A percentile compares a stretch with the other conserved stretches of the same genome.
Conservation (phyloP, 2,888 invertebrate species). For the Rotaria sp. region DNA sequence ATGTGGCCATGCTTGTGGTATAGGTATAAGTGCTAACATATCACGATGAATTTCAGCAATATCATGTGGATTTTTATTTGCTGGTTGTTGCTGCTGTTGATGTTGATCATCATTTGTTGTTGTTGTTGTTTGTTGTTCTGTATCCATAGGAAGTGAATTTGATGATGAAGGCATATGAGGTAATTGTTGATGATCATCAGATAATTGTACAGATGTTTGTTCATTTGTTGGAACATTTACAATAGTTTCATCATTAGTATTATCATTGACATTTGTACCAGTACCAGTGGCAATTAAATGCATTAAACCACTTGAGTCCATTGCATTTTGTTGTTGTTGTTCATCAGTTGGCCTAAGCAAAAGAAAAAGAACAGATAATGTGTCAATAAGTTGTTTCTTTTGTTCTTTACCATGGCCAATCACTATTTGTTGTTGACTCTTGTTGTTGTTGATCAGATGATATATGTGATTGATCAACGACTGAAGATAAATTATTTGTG, state of each 20-base stretch:
- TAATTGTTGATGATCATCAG: background rate
- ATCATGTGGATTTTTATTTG: background rate
- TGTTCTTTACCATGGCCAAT: background rate
- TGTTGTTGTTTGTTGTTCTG: background rate
- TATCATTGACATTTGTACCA: background rate
- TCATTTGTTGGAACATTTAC: background rate
- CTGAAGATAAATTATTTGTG: background rate
- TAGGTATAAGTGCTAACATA: conserved; percentile 1
- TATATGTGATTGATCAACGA: background rate
- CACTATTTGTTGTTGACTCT: background rate
- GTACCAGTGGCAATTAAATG: conserved; percentile 5
- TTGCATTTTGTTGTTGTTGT: background rate
- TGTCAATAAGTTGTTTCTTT: no score
- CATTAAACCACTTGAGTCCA: background rate
- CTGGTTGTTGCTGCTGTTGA: background rate
- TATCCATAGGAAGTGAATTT: background rate
- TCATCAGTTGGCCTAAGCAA: background rate
- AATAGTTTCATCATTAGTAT: background rate
- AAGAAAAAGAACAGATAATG: no score
- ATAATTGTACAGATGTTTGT: background rate
- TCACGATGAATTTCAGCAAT: background rate
- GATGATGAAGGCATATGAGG: background rate
- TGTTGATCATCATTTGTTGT: background rate
- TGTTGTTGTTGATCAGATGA: background rate
- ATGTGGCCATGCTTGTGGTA: conserved; percentile 27